phyloP scores from a whole-genome alignment of 2,888 invertebrate genomes.

The Graphium colonna region DNA sequence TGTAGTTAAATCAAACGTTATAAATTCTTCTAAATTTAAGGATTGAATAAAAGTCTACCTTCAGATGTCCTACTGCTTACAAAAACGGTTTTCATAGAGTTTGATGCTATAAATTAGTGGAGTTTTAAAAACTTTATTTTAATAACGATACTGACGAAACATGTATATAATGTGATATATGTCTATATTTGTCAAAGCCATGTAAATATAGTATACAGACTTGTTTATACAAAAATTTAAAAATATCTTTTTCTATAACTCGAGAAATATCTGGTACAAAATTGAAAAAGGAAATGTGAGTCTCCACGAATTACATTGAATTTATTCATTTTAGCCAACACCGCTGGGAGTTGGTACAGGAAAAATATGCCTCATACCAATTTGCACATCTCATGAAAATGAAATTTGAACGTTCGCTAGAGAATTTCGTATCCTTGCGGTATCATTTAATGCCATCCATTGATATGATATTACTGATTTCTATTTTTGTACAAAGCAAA shows the following conservation, averaged over 20 bases:
- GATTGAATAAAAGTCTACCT: too few species aligned
- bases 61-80: too few species aligned
- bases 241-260: not conserved
- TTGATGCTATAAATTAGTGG: too few species aligned
- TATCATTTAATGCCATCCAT: conserved; percentile 16
- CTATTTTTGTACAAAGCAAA: not conserved
- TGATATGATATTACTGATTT: conserved; percentile 1
- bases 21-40: too few species aligned
- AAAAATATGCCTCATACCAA: conserved; percentile 49
- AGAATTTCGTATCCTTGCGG: conserved; percentile 26
- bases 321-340: conserved; percentile 33
- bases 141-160: too few species aligned
- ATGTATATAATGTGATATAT: too few species aligned
- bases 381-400: conserved; percentile 49
- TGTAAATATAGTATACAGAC: too few species aligned
- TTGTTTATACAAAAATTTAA: not conserved
- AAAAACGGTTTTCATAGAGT: too few species aligned
- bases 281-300: conserved; percentile 24
- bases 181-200: too few species aligned
- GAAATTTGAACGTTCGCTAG: conserved; percentile 53
- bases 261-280: conserved; percentile 21
- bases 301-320: conserved; percentile 27
- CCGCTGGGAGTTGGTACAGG: conserved; percentile 21
- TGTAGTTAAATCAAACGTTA: too few species aligned
- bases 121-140: too few species aligned